A percentile compares a stretch with the other conserved stretches of the same genome.
Conservation (phyloP, 1,140 invertebrate species). For the Streblospio benedicti region DNA sequence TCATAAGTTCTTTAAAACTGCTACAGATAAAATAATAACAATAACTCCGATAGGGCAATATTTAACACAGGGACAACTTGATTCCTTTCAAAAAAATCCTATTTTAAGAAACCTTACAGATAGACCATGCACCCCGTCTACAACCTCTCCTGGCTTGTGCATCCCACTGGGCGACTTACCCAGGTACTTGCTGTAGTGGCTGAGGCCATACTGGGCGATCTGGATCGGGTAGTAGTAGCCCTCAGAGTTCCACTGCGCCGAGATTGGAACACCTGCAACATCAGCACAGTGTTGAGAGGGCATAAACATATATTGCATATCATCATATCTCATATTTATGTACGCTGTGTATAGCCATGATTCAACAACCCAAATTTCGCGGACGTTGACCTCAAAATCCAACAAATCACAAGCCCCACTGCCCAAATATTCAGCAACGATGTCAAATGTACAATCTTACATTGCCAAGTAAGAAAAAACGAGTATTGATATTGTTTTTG, state of each 20-base stretch:
- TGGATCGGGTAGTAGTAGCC: conserved; percentile 98
- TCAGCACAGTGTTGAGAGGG: not conserved
- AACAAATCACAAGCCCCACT: too few relatives aligned
- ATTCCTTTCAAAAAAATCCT: not conserved
- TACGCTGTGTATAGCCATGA: not conserved
- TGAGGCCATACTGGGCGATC: conserved; percentile 93
- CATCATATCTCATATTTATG: not conserved
- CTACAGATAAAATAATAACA: too few relatives aligned
- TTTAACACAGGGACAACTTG: too few relatives aligned
- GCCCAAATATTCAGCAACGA: too few relatives aligned
- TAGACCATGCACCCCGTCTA: conserved; percentile 11
- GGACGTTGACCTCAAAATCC: too few relatives aligned
- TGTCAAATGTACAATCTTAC: too few relatives aligned
- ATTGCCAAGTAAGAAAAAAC: too few relatives aligned
- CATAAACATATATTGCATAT: not conserved
- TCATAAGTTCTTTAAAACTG: too few relatives aligned
- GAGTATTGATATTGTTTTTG: too few relatives aligned
- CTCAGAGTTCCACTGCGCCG: conserved; percentile 78
- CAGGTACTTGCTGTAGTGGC: conserved; percentile 88
- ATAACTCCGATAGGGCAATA: too few relatives aligned
- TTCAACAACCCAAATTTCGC: not conserved
- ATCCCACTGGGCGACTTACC: too few relatives aligned
- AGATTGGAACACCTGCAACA: conserved; percentile 71
- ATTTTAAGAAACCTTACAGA: not conserved
- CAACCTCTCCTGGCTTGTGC: too few relatives aligned